phyloP scores from a whole-genome alignment of 1,140 invertebrate species.

The Bombus terrestris region DNA sequence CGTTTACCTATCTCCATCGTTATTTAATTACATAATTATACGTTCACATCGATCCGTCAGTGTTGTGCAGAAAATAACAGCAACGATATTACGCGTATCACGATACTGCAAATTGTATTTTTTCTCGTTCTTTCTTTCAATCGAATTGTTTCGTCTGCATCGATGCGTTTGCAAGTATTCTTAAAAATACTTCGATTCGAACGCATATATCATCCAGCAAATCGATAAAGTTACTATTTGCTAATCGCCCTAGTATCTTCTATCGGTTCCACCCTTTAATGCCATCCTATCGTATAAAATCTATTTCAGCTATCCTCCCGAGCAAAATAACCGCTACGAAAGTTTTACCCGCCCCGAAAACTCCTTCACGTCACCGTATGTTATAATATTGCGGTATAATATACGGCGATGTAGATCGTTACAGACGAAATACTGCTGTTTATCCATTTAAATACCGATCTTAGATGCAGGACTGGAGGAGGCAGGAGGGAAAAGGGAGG shows the following conservation, averaged over 20 bases:
- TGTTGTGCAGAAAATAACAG: too few relatives aligned
- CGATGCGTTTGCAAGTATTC: too few relatives aligned
- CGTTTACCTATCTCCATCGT: neutral
- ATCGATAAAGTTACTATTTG: neutral
- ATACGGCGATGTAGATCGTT: neutral
- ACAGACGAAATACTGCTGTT: conserved; percentile 7
- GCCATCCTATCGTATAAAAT: neutral
- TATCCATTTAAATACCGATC: conserved; percentile 19
- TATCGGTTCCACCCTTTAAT: neutral
- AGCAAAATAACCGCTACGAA: neutral
- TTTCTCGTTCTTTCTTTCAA: too few relatives aligned
- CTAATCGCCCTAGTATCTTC: neutral
- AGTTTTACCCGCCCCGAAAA: neutral
- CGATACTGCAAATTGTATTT: too few relatives aligned
- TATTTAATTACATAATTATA: neutral
- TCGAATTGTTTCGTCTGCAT: too few relatives aligned
- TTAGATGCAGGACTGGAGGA: too few relatives aligned
- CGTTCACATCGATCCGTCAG: neutral
- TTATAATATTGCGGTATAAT: neutral
- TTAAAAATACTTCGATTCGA: too few relatives aligned
- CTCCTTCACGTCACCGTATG: neutral
- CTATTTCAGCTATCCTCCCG: neutral
- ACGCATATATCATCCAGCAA: neutral
- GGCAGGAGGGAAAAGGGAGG: neutral
- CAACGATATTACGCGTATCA: too few relatives aligned